Evolutionary conservation across 2,113 vertebrate species (phyloP), one percentile per base, ranked within the genome.

Genomic region (Salvelinus fontinalis): DNA sequence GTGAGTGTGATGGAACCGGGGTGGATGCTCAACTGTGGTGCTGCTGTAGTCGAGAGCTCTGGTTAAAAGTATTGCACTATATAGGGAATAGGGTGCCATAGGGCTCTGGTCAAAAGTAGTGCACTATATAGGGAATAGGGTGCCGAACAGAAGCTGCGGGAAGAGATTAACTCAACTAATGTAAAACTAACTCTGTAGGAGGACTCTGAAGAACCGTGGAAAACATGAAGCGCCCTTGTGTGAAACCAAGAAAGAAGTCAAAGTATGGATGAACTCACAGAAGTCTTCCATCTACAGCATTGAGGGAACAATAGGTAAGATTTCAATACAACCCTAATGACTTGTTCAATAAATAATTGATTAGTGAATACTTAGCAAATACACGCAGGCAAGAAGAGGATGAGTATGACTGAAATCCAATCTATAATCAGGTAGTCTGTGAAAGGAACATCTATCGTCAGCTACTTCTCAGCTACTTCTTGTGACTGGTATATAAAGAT

Each of bases 201-300:
- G 87, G 39, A 44, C 59, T 64, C 14, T 81, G 27, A 89, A 83
- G 66, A 86, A 78, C 48, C 74, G 70, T 8, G 66, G 74, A 14
- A 77, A 77, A 31, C 73, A 54, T 57, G 68, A 80, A 1, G 62
- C 44, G 5, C 44, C 67, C 26, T 62, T 75, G 2, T 5, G 67
- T 14, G 79, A 89, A 12, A 2, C 14, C n/a, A 48, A 26, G 20
- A 78, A 79, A 22, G 76, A 79, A 8, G 79, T 89, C 11, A 90
- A 74, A 75, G 69, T 92, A 3, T 96, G 95, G 94, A 84, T 93
- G 22, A 91, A 88, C 81, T 88, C 93, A 20, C 88, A 90, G 78
- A 95, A 90, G 80, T 69, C 88, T 29, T 95, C 94, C n/a, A 88
- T 95, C 73, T 73, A 94, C 81, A 95, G 92, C 85, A 88, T 92